Evolutionary conservation across 2,113 vertebrate genomes (phyloP).

Genomic region (Rhipidura dahli): DNA sequence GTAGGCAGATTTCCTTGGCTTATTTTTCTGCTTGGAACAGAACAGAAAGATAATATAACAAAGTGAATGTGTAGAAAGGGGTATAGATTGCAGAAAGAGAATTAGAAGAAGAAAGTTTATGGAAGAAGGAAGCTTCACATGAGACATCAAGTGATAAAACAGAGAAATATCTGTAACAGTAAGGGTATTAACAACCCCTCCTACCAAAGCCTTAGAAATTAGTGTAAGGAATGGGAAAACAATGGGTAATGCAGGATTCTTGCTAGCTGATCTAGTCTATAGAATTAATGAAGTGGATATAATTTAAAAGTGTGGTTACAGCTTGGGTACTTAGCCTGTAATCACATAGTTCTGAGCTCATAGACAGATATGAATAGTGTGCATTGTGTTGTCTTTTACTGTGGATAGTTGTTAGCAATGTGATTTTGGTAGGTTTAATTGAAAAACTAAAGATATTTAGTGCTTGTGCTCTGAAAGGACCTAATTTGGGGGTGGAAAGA

Average conservation of each 20-base stretch:
- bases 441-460: background rate
- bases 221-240: background rate
- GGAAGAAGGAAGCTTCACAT: background rate
- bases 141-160: background rate
- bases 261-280: background rate
- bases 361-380: background rate
- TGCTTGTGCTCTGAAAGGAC: background rate
- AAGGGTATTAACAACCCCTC: background rate
- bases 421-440: background rate
- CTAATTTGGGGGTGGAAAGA: background rate
- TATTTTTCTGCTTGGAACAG: background rate
- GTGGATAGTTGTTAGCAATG: background rate
- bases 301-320: background rate
- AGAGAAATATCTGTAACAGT: background rate
- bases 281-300: slow-evolving; percentile 10
- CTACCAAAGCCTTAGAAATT: background rate
- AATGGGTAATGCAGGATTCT: background rate
- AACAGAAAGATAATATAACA: background rate
- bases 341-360: background rate
- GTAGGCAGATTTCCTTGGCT: background rate
- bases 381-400: background rate
- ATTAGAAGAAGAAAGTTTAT: background rate
- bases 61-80: background rate
- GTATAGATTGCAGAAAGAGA: background rate
- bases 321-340: background rate